Conservation (phyloP, 2,113 vertebrate species). For the Ochotona princeps region DNA sequence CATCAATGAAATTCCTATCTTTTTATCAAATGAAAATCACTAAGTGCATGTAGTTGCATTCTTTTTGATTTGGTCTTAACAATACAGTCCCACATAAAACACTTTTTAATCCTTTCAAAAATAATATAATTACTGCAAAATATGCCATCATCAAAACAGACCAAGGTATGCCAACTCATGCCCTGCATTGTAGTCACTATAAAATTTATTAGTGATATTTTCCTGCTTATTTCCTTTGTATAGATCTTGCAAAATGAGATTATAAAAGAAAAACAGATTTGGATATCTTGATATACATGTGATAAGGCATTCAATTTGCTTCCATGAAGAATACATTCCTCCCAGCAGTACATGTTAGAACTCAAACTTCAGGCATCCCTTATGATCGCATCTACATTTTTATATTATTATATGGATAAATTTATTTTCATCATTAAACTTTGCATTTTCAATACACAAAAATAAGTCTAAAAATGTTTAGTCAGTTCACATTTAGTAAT, state of each 20-base stretch:
- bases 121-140: not conserved
- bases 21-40: not conserved
- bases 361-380: not conserved
- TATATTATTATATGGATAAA: not conserved
- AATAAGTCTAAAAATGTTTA: not conserved
- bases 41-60: not conserved
- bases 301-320: not conserved
- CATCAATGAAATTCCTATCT: not conserved
- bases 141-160: not conserved
- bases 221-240: not conserved
- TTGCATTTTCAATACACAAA: slow-evolving; percentile 14
- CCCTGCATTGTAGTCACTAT: not conserved
- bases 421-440: not conserved
- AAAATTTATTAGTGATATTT: not conserved
- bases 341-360: not conserved
- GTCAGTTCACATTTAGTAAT: not conserved
- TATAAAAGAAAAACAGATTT: not conserved
- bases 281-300: not conserved
- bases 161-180: not conserved
- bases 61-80: not conserved
- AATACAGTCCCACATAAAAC: not conserved
- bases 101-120: not conserved
- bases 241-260: not conserved
- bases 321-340: not conserved
- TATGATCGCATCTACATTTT: not conserved